phyloP scores from a whole-genome alignment of 2,797 vertebrate genomes.

The Mus minutoides region DNA sequence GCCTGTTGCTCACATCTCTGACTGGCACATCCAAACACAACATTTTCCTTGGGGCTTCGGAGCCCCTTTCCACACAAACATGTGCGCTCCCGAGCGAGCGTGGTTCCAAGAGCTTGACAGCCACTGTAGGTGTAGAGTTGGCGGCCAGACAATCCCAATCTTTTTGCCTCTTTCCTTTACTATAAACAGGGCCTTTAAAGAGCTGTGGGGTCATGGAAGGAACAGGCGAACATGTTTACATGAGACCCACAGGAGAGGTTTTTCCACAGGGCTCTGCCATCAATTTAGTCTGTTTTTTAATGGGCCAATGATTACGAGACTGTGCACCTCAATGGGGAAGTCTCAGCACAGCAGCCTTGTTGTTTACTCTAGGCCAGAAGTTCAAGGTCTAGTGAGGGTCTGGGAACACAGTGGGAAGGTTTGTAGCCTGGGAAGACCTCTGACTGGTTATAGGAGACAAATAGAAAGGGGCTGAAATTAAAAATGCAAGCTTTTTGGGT shows the following conservation, averaged over 20 bases:
- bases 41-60: conserved; percentile 76
- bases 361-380: background rate
- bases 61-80: conserved; percentile 3
- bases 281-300: conserved; percentile 76
- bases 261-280: conserved; percentile 73
- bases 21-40: conserved; percentile 79
- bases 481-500: background rate
- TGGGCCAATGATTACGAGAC: background rate
- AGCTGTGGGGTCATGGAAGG: conserved; percentile 82
- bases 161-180: conserved; percentile 83
- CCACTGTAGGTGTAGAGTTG: conserved; percentile 79
- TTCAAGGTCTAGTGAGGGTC: background rate
- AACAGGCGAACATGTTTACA: conserved; percentile 84
- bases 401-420: background rate
- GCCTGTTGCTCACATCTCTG: conserved; percentile 59
- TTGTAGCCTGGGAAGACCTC: conserved; percentile 9
- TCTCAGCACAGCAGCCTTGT: conserved; percentile 6
- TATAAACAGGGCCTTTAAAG: conserved; percentile 85
- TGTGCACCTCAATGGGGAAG: conserved; percentile 35
- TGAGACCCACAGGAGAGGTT: conserved; percentile 80
- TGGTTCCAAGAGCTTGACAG: conserved; percentile 81
- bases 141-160: conserved; percentile 82
- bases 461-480: background rate
- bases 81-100: conserved; percentile 69
- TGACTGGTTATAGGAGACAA: background rate